Evolutionary conservation across 2,113 vertebrate species (phyloP), one percentile per base, ranked within the genome.

Genomic region (Paraplagusia blochii): DNA sequence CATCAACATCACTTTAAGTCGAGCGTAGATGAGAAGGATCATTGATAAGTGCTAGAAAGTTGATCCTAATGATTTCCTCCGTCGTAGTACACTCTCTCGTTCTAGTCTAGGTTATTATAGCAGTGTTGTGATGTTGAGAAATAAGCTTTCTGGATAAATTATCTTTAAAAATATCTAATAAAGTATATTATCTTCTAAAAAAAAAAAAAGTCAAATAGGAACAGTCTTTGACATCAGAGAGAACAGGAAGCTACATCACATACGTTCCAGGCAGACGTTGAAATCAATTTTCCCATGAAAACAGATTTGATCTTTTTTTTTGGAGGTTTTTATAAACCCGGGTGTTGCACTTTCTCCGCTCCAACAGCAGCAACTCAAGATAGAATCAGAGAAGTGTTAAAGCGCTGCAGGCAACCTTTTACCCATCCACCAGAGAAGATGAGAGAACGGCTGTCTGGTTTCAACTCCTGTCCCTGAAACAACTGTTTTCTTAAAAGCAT

Each of bases 11-110:
- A 71, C 76, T 82, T 82, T 70, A 81, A 65, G 67, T 69, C 52
- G 63, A 74, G 57, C 45, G 19, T 58, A 73, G 79, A 87, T 85
- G 65, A 79, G 77, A 74, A 51, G 67, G 74, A 61, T 83, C 72
- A 72, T 57, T 76, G 60, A 69, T 53, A 48, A 76, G 68, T 69
- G 56, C n/a, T 48, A 59, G 54, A 78, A 59, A 66, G 61, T 51
- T 74, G 72, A 78, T 81, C 63, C 57, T 46, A 77, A 74, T 60
- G 58, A 59, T 69, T 69, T 63, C 22, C 22, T 29, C 6, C 22
- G 6, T 67, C 50, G 63, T 59, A 45, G 12, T 35, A 57, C 58
- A 44, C 53, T 72, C 51, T 11, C 11, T 3, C 43, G 49, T 47
- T 6, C 14, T 40, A 7, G 36, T 71, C 11, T 69, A 50, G 60